These are phyloP conservation scores for Monopterus albus DNA, from an alignment of 2,113 vertebrate genomes.

Conservation along the genomic window DNA sequence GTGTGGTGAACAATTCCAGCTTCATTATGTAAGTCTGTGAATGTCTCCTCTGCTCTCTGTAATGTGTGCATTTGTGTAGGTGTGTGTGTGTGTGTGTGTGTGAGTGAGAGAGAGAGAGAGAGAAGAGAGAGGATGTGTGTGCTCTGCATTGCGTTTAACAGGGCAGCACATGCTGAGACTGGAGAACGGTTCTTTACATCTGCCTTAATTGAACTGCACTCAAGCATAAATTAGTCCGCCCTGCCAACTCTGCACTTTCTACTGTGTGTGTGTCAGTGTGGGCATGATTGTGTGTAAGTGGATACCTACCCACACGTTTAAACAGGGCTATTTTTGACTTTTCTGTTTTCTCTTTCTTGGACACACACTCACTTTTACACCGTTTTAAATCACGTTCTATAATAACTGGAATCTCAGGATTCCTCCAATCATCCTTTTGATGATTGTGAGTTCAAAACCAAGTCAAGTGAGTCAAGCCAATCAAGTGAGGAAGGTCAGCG, in stretches of 20 bases:
- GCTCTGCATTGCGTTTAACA: constrained; percentile 61
- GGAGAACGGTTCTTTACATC: constrained; percentile 60
- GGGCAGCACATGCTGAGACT: constrained; percentile 47
- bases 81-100: constrained; percentile 21
- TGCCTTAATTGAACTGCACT: constrained; percentile 73
- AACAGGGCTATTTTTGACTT: constrained; percentile 13
- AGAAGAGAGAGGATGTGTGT: constrained; percentile 16
- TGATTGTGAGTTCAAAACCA: not conserved
- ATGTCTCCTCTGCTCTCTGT: constrained; percentile 7
- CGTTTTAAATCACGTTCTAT: constrained; percentile 2
- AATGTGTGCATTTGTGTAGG: not conserved
- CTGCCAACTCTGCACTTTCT: constrained; percentile 66
- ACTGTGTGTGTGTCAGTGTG: constrained; percentile 8
- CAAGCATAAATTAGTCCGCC: constrained; percentile 69
- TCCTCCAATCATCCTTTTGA: not conserved
- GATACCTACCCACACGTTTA: constrained; percentile 20
- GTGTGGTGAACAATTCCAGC: constrained; percentile 32
- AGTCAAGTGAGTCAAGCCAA: too few species aligned
- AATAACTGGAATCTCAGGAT: too few species aligned
- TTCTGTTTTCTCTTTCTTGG: not conserved
- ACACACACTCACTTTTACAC: not conserved
- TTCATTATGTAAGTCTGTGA: constrained; percentile 37
- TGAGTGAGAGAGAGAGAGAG: constrained; percentile 11
- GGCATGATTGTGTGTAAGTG: constrained; percentile 4
- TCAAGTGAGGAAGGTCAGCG: too few species aligned